Percentiles rank a stretch among this genome's conserved stretches.
Conservation (phyloP, 2,113 vertebrate species). For the Equus przewalskii region DNA sequence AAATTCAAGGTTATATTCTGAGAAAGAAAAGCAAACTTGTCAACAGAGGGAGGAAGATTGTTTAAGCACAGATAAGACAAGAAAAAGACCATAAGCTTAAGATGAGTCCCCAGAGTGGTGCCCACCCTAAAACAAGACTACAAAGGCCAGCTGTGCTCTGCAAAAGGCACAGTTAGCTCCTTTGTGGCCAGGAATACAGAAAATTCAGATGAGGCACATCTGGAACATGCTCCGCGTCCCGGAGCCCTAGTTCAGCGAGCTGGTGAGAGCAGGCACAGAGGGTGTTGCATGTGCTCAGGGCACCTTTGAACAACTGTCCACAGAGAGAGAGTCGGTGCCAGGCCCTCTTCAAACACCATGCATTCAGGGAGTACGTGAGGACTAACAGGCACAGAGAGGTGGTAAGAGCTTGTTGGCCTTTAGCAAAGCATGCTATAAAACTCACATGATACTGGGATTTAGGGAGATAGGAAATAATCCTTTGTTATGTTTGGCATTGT, state of each 20-base stretch:
- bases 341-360: neutral
- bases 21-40: conserved; percentile 31
- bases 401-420: neutral
- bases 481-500: conserved; percentile 57
- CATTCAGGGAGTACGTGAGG: neutral
- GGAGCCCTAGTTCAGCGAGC: neutral
- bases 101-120: neutral
- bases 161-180: neutral
- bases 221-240: neutral
- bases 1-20: conserved; percentile 67
- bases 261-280: neutral
- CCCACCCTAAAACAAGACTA: neutral
- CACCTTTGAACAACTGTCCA: neutral
- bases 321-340: neutral
- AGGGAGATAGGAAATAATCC: conserved; percentile 36
- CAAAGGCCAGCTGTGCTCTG: neutral
- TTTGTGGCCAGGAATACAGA: neutral
- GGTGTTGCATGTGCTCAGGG: neutral
- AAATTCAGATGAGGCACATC: neutral
- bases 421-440: neutral
- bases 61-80: neutral
- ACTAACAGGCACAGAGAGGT: neutral
- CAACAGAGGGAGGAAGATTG: neutral
- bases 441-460: conserved; percentile 27
- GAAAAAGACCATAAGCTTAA: neutral